phyloP scores from a whole-genome alignment of 2,113 vertebrate genomes.

The Osmerus eperlanus region DNA sequence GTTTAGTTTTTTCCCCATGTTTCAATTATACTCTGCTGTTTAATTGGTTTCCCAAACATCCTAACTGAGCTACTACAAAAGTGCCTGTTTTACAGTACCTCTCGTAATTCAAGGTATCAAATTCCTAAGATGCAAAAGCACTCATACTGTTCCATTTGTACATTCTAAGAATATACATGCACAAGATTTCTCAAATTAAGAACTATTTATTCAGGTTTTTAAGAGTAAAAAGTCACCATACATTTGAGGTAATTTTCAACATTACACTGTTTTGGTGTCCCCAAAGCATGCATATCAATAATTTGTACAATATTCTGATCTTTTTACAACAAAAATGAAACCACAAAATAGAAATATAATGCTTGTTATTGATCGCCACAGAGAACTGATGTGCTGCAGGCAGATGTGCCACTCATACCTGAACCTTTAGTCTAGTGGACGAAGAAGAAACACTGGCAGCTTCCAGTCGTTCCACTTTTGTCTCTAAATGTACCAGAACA shows the following conservation, averaged over 20 bases:
- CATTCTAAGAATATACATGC: conserved; percentile 30
- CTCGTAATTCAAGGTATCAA: too few species aligned
- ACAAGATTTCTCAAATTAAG: conserved; percentile 43
- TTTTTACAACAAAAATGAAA: conserved; percentile 42
- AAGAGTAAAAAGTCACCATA: conserved; percentile 62
- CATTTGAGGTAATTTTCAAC: conserved; percentile 58
- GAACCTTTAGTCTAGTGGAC: conserved; percentile 61
- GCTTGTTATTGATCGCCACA: conserved; percentile 16
- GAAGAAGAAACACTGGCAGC: conserved; percentile 75
- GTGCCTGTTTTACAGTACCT: too few species aligned
- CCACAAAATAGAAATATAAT: conserved; percentile 17
- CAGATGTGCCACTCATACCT: conserved; percentile 47
- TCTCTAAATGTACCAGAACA: conserved; percentile 74
- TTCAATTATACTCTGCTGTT: neutral
- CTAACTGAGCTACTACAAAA: neutral
- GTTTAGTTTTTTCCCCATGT: too few species aligned
- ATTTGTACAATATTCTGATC: conserved; percentile 39
- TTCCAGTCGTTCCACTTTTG: conserved; percentile 64
- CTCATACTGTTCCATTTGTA: too few species aligned
- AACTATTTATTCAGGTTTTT: conserved; percentile 61
- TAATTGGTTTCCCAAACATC: neutral
- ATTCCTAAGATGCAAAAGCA: too few species aligned
- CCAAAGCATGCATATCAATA: conserved; percentile 53
- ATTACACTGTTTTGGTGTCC: conserved; percentile 48
- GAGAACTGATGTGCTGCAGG: conserved; percentile 36